Base-by-base conservation (phyloP, 2,888 invertebrate species). In the Scaptomyza cyrtandrae region DNA sequence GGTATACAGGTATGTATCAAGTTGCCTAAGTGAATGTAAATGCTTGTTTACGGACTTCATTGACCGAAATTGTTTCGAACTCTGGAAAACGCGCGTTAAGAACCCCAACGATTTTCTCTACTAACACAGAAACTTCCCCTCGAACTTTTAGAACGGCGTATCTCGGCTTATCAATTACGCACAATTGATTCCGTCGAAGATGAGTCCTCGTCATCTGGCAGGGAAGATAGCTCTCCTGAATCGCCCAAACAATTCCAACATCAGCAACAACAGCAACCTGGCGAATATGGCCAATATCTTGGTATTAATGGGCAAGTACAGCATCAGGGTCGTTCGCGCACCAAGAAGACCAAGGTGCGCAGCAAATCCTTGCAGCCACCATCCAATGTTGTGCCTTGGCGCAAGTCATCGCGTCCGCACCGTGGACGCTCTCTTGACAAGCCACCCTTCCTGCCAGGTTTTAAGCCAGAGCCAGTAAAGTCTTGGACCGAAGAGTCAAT, bases 401-500 rank as follows among this genome's bases (percentile, higher is more conserved):
- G 92, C 37, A 92, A 92, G 65, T 81, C 91, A 2, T 89, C 90
- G 11, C 90, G 90, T 45, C 90, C 91, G 4, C 76, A 90, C 54
- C 91, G 91, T 90, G 92, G 91, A 89, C 75, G 92, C 87, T 89
- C 94, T 89, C 57, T 94, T 90, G 94, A 92, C 41, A 91, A 91
- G 60, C 89, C 88, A 61, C 90, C 91, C 24, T 91, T 92, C 80
- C 74, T 90, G 29, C 92, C 92, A 0, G 92, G 92, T 4, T 92
- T 86, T 43, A 92, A 92, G 55, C 90, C 91, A 2, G 91, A 90
- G 54, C 91, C 92, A 45, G 88, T 92, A 50, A 92, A 93, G 83
- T 93, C 94, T 10, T 94, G 94, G 94, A 96, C 94, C 3, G 93
- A 95, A 83, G 95, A 96, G 91, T 93, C 94, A 74, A 93, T 94